Conservation (phyloP, 30 jellyfish, hydroid and myxozoan genomes). For the Clytia hemisphaerica region DNA sequence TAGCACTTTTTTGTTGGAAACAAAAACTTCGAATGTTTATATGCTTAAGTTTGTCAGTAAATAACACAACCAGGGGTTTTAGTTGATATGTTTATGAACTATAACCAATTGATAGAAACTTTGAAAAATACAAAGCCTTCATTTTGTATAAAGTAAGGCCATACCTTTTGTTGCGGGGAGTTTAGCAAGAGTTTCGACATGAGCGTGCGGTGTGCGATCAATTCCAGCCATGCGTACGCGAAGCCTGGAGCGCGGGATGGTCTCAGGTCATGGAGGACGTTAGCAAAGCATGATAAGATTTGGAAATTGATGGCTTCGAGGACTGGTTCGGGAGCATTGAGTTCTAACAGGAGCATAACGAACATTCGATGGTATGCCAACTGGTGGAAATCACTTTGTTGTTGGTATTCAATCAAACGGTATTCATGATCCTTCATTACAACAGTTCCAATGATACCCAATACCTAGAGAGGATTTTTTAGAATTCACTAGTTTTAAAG, state of each 20-base stretch:
- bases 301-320: slow-evolving; percentile 89
- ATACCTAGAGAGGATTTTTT: too few relatives aligned
- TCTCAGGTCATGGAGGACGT: slow-evolving; percentile 70
- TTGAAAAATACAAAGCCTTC: too few relatives aligned
- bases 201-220: slow-evolving; percentile 82
- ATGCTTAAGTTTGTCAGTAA: too few relatives aligned
- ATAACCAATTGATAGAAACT: too few relatives aligned
- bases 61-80: too few relatives aligned
- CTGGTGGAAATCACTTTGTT: too few relatives aligned
- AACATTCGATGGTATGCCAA: slow-evolving; percentile 87
- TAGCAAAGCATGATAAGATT: slow-evolving; percentile 75
- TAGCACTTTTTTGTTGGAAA: too few relatives aligned
- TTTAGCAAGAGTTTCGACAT: slow-evolving; percentile 76
- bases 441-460: slow-evolving; percentile 76
- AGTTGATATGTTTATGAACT: too few relatives aligned
- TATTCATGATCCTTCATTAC: slow-evolving; percentile 82
- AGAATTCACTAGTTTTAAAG: too few relatives aligned
- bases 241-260: slow-evolving; percentile 96
- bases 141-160: too few relatives aligned
- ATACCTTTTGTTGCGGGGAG: slow-evolving; percentile 93
- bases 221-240: slow-evolving; percentile 94
- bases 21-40: too few relatives aligned
- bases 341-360: slow-evolving; percentile 68
- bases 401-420: slow-evolving; percentile 58
- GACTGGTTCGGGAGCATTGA: slow-evolving; percentile 95